Conservation (phyloP, 2,113 vertebrate species). For the Myxocyprinus asiaticus region DNA sequence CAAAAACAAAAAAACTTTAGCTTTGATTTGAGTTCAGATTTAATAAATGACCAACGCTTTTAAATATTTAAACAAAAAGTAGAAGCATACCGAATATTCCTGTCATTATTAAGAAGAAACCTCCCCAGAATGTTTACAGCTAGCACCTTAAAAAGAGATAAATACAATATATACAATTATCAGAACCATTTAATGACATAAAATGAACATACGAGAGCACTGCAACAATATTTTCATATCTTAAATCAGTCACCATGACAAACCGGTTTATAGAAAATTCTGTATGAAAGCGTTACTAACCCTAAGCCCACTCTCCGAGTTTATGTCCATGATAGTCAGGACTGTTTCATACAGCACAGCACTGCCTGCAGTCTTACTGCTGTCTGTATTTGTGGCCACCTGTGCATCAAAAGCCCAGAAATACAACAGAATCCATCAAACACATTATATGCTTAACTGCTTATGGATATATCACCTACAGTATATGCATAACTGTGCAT, state of each 20-base stretch:
- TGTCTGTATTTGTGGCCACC: conserved; percentile 91
- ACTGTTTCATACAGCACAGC: conserved; percentile 88
- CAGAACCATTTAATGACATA: too few species aligned
- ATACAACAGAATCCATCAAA: neutral
- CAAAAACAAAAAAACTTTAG: neutral
- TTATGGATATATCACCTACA: neutral
- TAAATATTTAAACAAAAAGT: too few species aligned
- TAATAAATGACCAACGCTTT: neutral
- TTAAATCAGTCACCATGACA: too few species aligned
- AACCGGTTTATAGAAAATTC: neutral
- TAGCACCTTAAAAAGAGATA: conserved; percentile 73
- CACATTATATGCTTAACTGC: neutral
- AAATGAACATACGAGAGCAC: too few species aligned
- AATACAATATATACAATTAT: neutral
- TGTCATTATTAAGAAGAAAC: conserved; percentile 88
- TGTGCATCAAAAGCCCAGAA: conserved; percentile 51
- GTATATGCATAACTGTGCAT: neutral
- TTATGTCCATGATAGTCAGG: conserved; percentile 84
- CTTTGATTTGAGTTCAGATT: neutral
- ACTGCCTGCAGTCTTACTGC: conserved; percentile 84
- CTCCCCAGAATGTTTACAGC: conserved; percentile 89
- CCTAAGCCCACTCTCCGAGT: conserved; percentile 84
- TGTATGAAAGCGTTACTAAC: conserved; percentile 60
- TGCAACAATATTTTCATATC: too few species aligned
- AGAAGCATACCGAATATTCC: conserved; percentile 82